These are phyloP conservation scores for Julus scandinavius DNA, from an alignment of 2,888 invertebrate genomes.

Conservation along the genomic window DNA sequence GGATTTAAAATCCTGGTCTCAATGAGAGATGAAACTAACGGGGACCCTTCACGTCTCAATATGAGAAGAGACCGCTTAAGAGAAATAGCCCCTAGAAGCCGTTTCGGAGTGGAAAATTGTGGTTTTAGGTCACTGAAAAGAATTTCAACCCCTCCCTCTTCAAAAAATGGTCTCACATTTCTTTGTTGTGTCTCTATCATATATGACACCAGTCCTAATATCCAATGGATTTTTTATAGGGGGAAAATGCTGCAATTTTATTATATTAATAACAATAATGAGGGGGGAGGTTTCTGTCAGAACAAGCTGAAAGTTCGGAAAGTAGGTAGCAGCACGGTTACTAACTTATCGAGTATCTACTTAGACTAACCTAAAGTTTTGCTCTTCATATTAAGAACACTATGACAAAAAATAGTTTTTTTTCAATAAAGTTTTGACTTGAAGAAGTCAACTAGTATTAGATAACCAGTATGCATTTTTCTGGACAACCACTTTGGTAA, in stretches of 20 bases:
- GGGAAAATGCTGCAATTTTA: neutral
- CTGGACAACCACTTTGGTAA: no score
- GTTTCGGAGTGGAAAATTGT: constrained; percentile 20
- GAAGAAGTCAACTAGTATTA: neutral
- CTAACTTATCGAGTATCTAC: neutral
- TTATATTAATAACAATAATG: neutral
- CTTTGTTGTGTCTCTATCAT: constrained; percentile 9
- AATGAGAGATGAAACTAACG: neutral
- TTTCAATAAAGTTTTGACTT: neutral
- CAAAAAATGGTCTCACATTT: constrained; percentile 5
- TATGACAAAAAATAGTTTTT: no score
- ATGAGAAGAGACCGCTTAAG: constrained; percentile 20
- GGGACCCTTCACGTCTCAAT: constrained; percentile 12
- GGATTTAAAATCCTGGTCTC: constrained; percentile 6
- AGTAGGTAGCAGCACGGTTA: neutral
- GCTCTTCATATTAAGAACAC: neutral
- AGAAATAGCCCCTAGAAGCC: neutral
- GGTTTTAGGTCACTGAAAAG: neutral
- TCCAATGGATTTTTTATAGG: neutral
- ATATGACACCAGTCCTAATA: constrained; percentile 20
- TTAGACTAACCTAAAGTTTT: no score
- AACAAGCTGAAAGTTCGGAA: neutral
- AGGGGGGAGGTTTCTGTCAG: neutral
- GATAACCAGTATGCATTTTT: no score
- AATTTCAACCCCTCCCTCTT: neutral